These are phyloP conservation scores for Lanius collurio DNA, from an alignment of 2,113 vertebrate species.

Conservation along the genomic window DNA sequence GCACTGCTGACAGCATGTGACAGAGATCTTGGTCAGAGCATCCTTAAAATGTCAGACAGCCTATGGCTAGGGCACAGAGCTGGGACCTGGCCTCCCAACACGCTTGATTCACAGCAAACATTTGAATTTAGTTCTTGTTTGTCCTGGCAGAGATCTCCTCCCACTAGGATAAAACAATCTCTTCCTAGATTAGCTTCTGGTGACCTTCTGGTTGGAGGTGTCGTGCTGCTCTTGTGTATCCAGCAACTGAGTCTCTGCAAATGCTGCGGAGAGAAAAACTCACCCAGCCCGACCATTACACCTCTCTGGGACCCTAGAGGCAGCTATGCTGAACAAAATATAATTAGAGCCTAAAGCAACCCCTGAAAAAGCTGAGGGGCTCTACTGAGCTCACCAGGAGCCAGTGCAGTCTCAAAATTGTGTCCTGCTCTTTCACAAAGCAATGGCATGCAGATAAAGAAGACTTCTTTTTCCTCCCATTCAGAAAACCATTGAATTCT, in stretches of 20 bases:
- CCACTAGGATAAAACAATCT: background rate
- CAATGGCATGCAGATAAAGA: background rate
- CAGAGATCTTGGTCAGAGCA: background rate
- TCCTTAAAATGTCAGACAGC: background rate
- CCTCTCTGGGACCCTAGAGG: background rate
- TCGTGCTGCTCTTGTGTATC: background rate
- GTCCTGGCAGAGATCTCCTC: background rate
- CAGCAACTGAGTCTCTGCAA: background rate
- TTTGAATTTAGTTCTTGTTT: background rate
- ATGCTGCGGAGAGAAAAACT: background rate
- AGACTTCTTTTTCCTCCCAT: background rate
- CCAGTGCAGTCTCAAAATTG: background rate
- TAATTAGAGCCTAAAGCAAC: background rate
- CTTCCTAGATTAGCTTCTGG: background rate
- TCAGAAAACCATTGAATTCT: background rate
- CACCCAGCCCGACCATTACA: background rate
- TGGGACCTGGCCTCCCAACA: background rate
- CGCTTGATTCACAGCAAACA: background rate
- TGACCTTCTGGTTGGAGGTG: background rate
- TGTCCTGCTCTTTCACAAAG: background rate
- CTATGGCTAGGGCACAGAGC: background rate
- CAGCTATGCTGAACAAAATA: accelerated
- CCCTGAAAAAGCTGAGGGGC: background rate
- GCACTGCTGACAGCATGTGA: background rate
- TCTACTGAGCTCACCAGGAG: background rate